phyloP scores from a whole-genome alignment of 1,140 invertebrate genomes.

The Metopolophium dirhodum region DNA sequence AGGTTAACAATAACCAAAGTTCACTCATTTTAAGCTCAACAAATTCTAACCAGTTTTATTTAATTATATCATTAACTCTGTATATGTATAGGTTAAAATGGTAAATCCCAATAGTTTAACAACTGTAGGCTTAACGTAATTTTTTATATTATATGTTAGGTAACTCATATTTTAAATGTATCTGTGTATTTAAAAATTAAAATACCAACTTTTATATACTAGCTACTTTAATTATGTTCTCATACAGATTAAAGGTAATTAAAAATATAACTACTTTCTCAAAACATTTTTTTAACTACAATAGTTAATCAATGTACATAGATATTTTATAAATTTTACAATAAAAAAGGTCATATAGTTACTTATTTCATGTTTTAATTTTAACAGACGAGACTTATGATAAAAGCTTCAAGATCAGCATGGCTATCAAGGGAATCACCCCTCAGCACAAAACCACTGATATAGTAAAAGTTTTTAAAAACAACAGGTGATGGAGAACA shows the following conservation, averaged over 20 bases:
- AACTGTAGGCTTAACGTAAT: neutral
- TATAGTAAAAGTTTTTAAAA: slow-evolving; percentile 29
- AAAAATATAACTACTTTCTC: neutral
- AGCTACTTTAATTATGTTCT: too few species aligned
- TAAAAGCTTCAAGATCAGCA: slow-evolving; percentile 54
- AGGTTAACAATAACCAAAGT: too few species aligned
- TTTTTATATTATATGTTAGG: neutral
- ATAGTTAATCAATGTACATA: neutral
- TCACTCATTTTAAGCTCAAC: too few species aligned
- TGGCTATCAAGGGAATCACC: slow-evolving; percentile 39
- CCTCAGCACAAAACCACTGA: slow-evolving; percentile 20
- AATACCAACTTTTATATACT: too few species aligned
- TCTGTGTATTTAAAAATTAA: neutral
- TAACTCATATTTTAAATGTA: neutral
- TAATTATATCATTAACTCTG: neutral
- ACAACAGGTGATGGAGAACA: slow-evolving; percentile 16
- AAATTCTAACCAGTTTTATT: neutral
- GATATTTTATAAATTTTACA: neutral
- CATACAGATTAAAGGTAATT: neutral
- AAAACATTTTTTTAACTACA: neutral
- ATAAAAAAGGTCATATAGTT: neutral
- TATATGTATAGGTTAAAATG: too few species aligned
- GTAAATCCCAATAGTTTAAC: too few species aligned
- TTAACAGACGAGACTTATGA: slow-evolving; percentile 56
- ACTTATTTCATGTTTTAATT: neutral